Conservation (phyloP, 2,888 invertebrate species). For the Agrotis exclamationis region DNA sequence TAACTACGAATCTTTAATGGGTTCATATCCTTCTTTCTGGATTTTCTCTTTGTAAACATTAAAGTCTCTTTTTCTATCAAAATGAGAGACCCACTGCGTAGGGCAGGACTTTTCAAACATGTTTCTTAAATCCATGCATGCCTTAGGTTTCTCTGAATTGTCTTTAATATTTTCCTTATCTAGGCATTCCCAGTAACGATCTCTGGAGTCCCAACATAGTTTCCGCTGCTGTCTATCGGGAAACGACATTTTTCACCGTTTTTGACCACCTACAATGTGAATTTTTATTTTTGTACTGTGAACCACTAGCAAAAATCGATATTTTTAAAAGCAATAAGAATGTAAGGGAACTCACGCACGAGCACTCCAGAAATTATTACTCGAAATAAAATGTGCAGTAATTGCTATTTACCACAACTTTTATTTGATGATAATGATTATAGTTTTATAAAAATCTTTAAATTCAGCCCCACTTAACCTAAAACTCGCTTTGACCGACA, state of each 20-base stretch:
- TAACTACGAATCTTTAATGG: slow-evolving; percentile 90
- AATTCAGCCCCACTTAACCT: slow-evolving; percentile 46
- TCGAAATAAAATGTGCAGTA: slow-evolving; percentile 40
- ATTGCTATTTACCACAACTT: slow-evolving; percentile 55
- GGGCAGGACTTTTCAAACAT: slow-evolving; percentile 95
- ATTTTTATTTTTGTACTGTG: slow-evolving; percentile 63
- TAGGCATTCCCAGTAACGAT: slow-evolving; percentile 97
- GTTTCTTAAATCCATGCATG: slow-evolving; percentile 94
- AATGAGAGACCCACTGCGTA: slow-evolving; percentile 97
- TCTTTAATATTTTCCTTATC: slow-evolving; percentile 93
- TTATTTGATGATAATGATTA: slow-evolving; percentile 36
- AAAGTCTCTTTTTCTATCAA: slow-evolving; percentile 97
- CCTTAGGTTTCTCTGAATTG: slow-evolving; percentile 87
- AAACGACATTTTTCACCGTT: slow-evolving; percentile 93
- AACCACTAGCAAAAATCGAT: slow-evolving; percentile 29
- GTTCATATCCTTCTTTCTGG: slow-evolving; percentile 96
- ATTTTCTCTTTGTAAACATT: slow-evolving; percentile 97
- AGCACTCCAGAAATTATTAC: slow-evolving; percentile 67
- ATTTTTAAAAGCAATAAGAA: slow-evolving; percentile 24
- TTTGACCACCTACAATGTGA: slow-evolving; percentile 82
- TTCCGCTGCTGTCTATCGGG: slow-evolving; percentile 95
- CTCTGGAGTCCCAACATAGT: slow-evolving; percentile 96
- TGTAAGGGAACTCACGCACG: slow-evolving; percentile 57
- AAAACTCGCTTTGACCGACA: slow-evolving; percentile 8
- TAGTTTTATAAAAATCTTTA: neutral